Evolutionary conservation across 2,113 vertebrate genomes (phyloP), one percentile per base, ranked within the genome.

Genomic region (Amblyornis subalaris): DNA sequence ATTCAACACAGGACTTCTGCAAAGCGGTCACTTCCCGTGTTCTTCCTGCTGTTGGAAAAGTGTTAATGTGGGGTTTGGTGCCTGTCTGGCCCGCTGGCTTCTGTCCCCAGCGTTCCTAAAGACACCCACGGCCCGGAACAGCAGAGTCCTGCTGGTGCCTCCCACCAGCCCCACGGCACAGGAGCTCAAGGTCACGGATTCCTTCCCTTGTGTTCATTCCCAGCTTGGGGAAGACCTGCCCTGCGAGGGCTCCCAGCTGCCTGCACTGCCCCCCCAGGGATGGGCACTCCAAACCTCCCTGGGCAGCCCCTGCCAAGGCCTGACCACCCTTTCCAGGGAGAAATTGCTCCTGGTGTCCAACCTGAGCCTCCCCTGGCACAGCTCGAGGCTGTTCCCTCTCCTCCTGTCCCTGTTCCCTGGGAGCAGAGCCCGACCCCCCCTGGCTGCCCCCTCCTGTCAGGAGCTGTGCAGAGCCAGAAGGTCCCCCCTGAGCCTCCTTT

Each of bases 61-160:
- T 4, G 36, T 72, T 50, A 5, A 35, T 31, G 50, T 36, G 29
- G 64, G 19, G 54, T 93, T 88, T 60, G 89, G 95, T 94, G 95
- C 47, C 91, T 91, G 82, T 94, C 96, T 84, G 89, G 78, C 76
- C 67, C 54, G 13, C 79, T 93, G 96, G 81, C 76, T 89, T 65
- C 93, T 91, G 95, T 96, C 89, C 84, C 92, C 89, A 54, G 55
- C 33, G 21, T 61, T 91, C 96, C 94, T 62, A 77, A 96, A 87
- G 92, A 92, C 97, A 50, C 97, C 97, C 96, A 98, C 94, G 78
- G 57, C 72, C 71, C 78, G 55, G 85, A 92, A 54, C 92, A 87
- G 71, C 48, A 88, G 58, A 36, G 55, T 33, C 79, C 67, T 53
- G 66, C 95, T 95, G 19, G 80, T 74, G 65, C 96, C 97, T 79